Base-by-base conservation (phyloP, 2,888 invertebrate genomes). In the Mactromeris polynyma region DNA sequence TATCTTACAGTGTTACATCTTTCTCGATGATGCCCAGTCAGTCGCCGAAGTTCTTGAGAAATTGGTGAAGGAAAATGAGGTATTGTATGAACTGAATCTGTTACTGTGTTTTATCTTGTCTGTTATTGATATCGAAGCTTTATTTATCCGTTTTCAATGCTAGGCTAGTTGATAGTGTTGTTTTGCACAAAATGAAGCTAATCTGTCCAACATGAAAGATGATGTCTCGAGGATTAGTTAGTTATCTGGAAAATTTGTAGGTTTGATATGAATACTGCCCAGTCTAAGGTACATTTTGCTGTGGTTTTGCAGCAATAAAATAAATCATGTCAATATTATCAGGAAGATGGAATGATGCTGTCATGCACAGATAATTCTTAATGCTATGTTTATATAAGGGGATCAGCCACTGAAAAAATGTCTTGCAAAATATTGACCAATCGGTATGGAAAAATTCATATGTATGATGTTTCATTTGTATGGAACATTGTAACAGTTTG, bases 41-140 rank as follows among this genome's bases (percentile, higher is more conserved):
- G 99, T 99, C 0, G 99, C 99, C 26, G 98, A 99, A 97, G 98
- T 99, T 90, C 97, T 99, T 11, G 99, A 99, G 95, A 98, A 98
- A 97, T 97, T 99, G 0, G 98, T 98, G 38, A 98, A 98, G 96
- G 98, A 98, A 78, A 97, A 97, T 21, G 98, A 98, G 95, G 97
- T 97, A 95, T 96, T 9, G 2, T 51, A 51, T 51, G 19, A 14
- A 9, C 19, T 9, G 19, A 17, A 51, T 2, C 11, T 51, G 51
- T 51, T 9, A 17, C 51, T 51, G 51, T 26, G 26, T 26, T 2
- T 1, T 64, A 26, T n/a, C 21, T 64, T 9, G 26, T 26, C n/a
- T 58, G 58, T 51, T 14, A 51, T 17, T 51, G 51, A 51, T 51
- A 17, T 19, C 14, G 17, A 17, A 14, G 2, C 17, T 9, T 51